phyloP scores from a whole-genome alignment of 2,888 invertebrate species.

The Drosophila subsilvestris region DNA sequence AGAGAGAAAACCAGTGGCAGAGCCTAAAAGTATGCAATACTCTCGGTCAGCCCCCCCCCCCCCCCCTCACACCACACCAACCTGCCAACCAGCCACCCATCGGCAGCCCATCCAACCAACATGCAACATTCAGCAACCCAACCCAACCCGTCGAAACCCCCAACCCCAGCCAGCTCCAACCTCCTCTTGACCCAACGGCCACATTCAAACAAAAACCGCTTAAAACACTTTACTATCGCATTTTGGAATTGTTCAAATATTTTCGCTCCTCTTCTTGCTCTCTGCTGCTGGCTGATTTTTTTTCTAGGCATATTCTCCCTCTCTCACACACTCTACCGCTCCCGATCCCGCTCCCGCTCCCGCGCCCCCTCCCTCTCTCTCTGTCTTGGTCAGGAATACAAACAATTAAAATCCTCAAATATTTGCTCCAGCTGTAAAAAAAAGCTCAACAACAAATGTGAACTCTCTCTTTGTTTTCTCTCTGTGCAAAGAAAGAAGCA shows the following conservation, averaged over 20 bases:
- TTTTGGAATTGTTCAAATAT: slow-evolving; percentile 80
- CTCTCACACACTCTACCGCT: slow-evolving; percentile 14
- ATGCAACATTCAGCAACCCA: neutral
- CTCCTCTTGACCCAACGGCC: slow-evolving; percentile 13
- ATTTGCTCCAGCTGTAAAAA: slow-evolving; percentile 65
- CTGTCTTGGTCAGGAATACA: slow-evolving; percentile 54
- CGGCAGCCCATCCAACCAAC: neutral
- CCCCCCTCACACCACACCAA: too few relatives aligned
- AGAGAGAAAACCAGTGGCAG: slow-evolving; percentile 44
- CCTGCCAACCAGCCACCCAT: neutral
- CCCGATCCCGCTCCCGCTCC: slow-evolving; percentile 25
- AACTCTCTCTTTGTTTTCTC: slow-evolving; percentile 20
- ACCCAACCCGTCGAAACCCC: neutral
- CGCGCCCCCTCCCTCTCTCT: slow-evolving; percentile 2
- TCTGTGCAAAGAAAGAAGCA: slow-evolving; percentile 38
- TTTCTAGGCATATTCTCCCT: slow-evolving; percentile 49
- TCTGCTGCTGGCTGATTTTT: slow-evolving; percentile 16
- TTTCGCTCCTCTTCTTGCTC: slow-evolving; percentile 48
- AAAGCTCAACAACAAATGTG: slow-evolving; percentile 38
- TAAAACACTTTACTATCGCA: slow-evolving; percentile 81
- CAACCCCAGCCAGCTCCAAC: neutral
- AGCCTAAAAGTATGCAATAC: slow-evolving; percentile 73
- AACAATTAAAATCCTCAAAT: slow-evolving; percentile 80
- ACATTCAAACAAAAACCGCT: slow-evolving; percentile 77
- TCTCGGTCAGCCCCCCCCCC: neutral